Base-by-base conservation (phyloP, 2,888 invertebrate genomes). In the Alentia gelatinosa region DNA sequence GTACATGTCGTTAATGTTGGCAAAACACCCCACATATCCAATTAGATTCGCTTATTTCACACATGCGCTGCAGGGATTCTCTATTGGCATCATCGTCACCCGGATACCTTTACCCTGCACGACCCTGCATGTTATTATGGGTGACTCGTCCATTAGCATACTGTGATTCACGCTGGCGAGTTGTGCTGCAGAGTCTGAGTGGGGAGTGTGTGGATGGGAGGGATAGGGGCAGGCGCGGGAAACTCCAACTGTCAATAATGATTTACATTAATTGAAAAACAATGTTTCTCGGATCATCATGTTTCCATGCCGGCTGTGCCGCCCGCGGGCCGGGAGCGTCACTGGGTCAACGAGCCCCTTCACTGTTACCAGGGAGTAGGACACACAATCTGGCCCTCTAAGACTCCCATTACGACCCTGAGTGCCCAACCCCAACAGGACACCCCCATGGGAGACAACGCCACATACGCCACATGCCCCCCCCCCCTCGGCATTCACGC, bases 221-320 rank as follows among this genome's bases (percentile, higher is more conserved):
- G 9, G 75, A 15, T 19, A 26, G 68, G n/a, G 23, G 68, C 30
- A 68, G 68, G 56, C 75, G 15, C 75, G 4, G 75, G 75, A 75
- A 75, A 33, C 75, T 35, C 35, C 75, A 75, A 56, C 35, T 75
- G 75, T 75, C 75, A 75, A 75, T 75, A 75, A 26, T 75, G 75
- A 75, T 75, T 75, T 75, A 33, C 75, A 75, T 75, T 75, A 75
- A 75, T 75, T 75, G 75, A 75, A 75, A 75, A 75, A 75, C 75
- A 75, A 75, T 75, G 75, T 75, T 75, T 75, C 75, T 1, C n/a
- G 19, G 75, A 75, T 75, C 75, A 75, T 75, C 75, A 33, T 30
- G 75, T 75, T 37, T 75, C 37, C 19, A 26, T 75, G 56, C 56
- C 56, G 19, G 56, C 56, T 12, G 74, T 19, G 5, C n/a, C n/a